These are phyloP conservation scores for Microcebus ravelobensis DNA, from an alignment of 2,113 vertebrate genomes.

Conservation along the genomic window DNA sequence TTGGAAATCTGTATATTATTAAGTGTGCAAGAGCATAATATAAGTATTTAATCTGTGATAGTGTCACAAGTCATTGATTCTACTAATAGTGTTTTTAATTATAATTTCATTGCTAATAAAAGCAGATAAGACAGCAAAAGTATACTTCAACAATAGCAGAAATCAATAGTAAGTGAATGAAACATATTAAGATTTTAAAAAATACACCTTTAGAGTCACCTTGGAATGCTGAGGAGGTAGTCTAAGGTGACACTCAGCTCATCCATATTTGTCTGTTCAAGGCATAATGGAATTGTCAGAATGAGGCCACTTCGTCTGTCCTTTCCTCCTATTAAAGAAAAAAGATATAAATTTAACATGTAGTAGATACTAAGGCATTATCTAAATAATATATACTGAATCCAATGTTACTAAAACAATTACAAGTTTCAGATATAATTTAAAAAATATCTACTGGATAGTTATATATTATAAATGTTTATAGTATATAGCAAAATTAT, in stretches of 20 bases:
- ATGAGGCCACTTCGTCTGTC: slow-evolving; percentile 98
- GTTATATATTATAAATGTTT: slow-evolving; percentile 27
- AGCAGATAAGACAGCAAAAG: not conserved
- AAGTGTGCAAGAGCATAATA: not conserved
- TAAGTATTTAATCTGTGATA: not conserved
- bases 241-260: slow-evolving; percentile 97
- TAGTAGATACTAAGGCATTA: not conserved
- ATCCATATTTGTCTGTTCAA: slow-evolving; percentile 99
- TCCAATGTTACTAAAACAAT: slow-evolving; percentile 58
- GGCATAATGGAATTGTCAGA: slow-evolving; percentile 97
- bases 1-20: slow-evolving; percentile 24
- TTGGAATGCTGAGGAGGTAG: slow-evolving; percentile 98
- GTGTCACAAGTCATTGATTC: not conserved
- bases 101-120: slow-evolving; percentile 32
- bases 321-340: slow-evolving; percentile 91
- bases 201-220: slow-evolving; percentile 87
- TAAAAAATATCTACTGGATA: not conserved
- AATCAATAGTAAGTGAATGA: slow-evolving; percentile 21
- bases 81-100: not conserved
- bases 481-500: not conserved
- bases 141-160: slow-evolving; percentile 29
- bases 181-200: slow-evolving; percentile 51
- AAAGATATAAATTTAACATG: slow-evolving; percentile 38
- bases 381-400: not conserved
- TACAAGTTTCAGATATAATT: slow-evolving; percentile 35